Conservation (phyloP, 2,888 invertebrate species). For the Andrena hattorfiana region DNA sequence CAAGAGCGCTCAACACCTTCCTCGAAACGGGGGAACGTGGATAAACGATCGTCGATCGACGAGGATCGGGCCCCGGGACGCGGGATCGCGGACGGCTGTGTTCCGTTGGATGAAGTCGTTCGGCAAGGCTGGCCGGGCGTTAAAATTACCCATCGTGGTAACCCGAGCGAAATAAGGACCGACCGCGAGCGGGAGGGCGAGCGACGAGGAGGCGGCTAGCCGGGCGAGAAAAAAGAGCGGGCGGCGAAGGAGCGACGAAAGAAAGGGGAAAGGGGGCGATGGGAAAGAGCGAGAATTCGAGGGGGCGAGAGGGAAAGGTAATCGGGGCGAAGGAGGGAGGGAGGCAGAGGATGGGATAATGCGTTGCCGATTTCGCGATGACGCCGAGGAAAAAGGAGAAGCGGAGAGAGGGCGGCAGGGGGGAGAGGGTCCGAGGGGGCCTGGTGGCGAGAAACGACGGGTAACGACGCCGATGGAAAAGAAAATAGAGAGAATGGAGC, state of each 20-base stretch:
- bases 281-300: background rate
- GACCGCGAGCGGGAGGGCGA: constrained; percentile 38
- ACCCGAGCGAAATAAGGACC: constrained; percentile 52
- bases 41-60: constrained; percentile 43
- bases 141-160: constrained; percentile 73
- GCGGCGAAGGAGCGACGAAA: constrained; percentile 13
- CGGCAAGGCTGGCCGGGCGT: constrained; percentile 70
- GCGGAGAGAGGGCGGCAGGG: constrained; percentile 32
- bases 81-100: constrained; percentile 63
- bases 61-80: constrained; percentile 26
- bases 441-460: constrained; percentile 57
- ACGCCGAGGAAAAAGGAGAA: constrained; percentile 70
- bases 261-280: background rate
- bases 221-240: constrained; percentile 50
- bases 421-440: constrained; percentile 38
- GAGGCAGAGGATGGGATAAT: constrained; percentile 67
- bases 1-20: constrained; percentile 19
- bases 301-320: background rate
- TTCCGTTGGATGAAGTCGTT: constrained; percentile 74
- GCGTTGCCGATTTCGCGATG: constrained; percentile 76
- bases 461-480: constrained; percentile 69
- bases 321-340: constrained; percentile 1
- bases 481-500: constrained; percentile 73
- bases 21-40: constrained; percentile 29
- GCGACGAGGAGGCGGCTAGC: constrained; percentile 46